Evolutionary conservation across 1,140 invertebrate species (phyloP), one percentile per base, ranked within the genome.

Genomic region (Formica exsecta): DNA sequence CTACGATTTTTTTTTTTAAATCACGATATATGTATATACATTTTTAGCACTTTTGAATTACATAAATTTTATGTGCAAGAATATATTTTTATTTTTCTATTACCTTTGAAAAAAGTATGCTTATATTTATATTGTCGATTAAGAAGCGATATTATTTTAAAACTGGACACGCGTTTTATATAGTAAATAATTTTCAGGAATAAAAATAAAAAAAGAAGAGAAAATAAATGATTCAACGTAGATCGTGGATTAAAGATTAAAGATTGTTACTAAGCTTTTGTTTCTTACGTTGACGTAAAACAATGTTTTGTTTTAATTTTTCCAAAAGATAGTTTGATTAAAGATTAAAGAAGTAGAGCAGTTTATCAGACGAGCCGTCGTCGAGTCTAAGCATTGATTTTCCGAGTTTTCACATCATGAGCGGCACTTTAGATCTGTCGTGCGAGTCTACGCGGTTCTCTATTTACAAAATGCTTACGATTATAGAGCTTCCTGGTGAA

Each of bases 401-500:
- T 79, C 22, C n/a, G 44, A 70, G 48, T 68, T 80, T 7, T 32
- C 16, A 29, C 11, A 44, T 51, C 5, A 2, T 44, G 11, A 68
- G 1, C n/a, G 9, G 6, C 25, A 36, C 22, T 22, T 22, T 29
- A 41, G 25, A 9, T 75, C 65, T 51, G 48, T 70, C 48, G 44
- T 13, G 16, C 41, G n/a, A 36, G 19, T 25, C 3, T 16, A 51
- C 41, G n/a, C n/a, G 13, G 41, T 54, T 54, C 6, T 81, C 6
- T 32, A 13, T 81, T 79, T 79, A 80, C 22, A 3, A 29, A 16
- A 9, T 5, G 1, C 29, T 87, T 66, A 41, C 61, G 9, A 89
- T 96, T 96, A 22, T 96, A 98, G 96, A 98, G 98, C 93, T 99
- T 99, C 95, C 96, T 99, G 62, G 96, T 98, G 93, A 98, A 97